Evolutionary conservation across 2,888 invertebrate genomes (phyloP), one percentile per base, ranked within the genome.

Genomic region (Marronus borbonicus): DNA sequence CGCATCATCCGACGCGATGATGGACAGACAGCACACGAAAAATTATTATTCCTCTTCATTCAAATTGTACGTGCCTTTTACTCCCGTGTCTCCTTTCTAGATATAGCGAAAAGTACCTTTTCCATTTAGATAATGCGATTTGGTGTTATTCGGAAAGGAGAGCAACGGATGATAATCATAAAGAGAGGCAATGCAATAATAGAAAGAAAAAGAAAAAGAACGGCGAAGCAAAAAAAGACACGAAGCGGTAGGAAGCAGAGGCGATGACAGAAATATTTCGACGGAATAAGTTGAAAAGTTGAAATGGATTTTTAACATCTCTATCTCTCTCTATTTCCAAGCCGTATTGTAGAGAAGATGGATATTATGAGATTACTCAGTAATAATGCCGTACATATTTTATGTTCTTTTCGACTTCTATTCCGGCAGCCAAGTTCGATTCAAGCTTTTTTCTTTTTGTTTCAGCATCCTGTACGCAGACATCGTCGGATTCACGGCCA

Each of bases 401-500:
- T 55, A 55, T 7, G 17, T n/a, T 17, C 39, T 44, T 44, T 44
- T 44, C 12, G 12, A 44, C 44, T 8, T 58, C 17, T 58, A 58
- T 58, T 58, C 2, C 17, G 1, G 0, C 39, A 5, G 24, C 1
- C 17, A 7, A n/a, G 20, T 17, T 36, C 8, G 10, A 76, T 68
- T 44, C 12, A 44, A 24, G 20, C 31, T 78, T n/a, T 36, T 52
- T 80, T 76, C 66, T 83, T 82, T 85, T 85, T 82, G 87, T 90
- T 81, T 91, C 86, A 97, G 97, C 89, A 98, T 98, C 87, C 92
- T 98, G 81, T 98, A 98, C 89, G 98, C 98, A 36, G 98, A 98
- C 90, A 98, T 98, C 88, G 98, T 98, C 76, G 98, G 98, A 76
- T 98, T 98, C 89, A 98, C 98, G 4, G 97, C 97, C 76, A 97